Evolutionary conservation across 2,888 invertebrate genomes (phyloP).

Genomic region (Apocheima hispidaria): DNA sequence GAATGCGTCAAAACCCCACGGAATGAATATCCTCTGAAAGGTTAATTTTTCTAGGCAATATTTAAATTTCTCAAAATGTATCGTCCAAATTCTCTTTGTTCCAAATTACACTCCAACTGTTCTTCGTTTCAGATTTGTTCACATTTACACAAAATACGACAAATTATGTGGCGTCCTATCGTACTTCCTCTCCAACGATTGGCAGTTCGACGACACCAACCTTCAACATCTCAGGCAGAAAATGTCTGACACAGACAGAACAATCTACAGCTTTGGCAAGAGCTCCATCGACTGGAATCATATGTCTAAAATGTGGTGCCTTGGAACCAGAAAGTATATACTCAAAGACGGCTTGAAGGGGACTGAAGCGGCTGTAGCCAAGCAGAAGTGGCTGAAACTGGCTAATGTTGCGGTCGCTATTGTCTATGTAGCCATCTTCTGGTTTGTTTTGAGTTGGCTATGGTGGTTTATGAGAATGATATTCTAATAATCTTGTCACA

Average conservation of each 20-base stretch:
- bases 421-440: background rate
- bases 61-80: too few species aligned
- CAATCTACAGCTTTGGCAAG: conserved; percentile 35
- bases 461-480: background rate
- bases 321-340: background rate
- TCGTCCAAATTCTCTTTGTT: too few species aligned
- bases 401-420: background rate
- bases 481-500: too few species aligned
- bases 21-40: too few species aligned
- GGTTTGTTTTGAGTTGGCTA: background rate
- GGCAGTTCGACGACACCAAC: conserved; percentile 36
- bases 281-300: conserved; percentile 12
- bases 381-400: conserved; percentile 2
- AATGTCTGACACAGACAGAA: conserved; percentile 29
- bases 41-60: too few species aligned
- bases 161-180: conserved; percentile 2
- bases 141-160: conserved; percentile 38
- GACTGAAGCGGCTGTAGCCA: conserved; percentile 6
- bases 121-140: background rate
- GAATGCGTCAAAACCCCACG: too few species aligned
- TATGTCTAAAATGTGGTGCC: conserved; percentile 5
- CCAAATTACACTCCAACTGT: too few species aligned
- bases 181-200: conserved; percentile 29
- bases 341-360: conserved; percentile 31
- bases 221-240: conserved; percentile 11